A percentile compares a stretch with the other conserved stretches of the same genome.
Evolutionary conservation across 2,113 vertebrate genomes (phyloP).

Genomic region (Coptodon bakossiorum): DNA sequence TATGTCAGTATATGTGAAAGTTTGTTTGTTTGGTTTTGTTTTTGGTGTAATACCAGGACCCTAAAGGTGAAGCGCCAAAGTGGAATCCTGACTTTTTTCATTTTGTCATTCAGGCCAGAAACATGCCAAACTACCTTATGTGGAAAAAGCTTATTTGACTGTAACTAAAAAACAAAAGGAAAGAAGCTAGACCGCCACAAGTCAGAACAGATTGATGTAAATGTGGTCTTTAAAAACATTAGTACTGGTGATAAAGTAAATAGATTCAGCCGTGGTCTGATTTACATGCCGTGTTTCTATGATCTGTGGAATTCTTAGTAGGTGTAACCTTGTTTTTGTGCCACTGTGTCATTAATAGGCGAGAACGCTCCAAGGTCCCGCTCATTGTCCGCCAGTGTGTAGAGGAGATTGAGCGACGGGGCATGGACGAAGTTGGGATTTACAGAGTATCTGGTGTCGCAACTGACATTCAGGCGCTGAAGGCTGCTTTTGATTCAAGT

Average conservation of each 20-base stretch:
- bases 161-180: not conserved
- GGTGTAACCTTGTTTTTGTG: not conserved
- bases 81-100: not conserved
- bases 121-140: rapidly evolving
- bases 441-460: conserved; percentile 96
- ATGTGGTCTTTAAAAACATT: not conserved
- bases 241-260: not conserved
- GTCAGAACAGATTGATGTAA: not conserved
- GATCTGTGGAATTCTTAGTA: not conserved
- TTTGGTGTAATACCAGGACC: not conserved
- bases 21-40: not conserved
- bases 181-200: not conserved
- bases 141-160: not conserved
- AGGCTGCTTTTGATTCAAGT: conserved; percentile 95
- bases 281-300: not conserved
- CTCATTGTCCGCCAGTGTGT: conserved; percentile 96
- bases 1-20: not conserved
- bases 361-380: conserved; percentile 94
- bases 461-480: conserved; percentile 93
- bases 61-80: not conserved
- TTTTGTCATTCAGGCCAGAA: not conserved
- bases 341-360: conserved; percentile 56
- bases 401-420: conserved; percentile 94
- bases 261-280: not conserved
- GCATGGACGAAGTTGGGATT: conserved; percentile 98